phyloP scores from a whole-genome alignment of 2,113 vertebrate species.

The Noctilio leporinus region DNA sequence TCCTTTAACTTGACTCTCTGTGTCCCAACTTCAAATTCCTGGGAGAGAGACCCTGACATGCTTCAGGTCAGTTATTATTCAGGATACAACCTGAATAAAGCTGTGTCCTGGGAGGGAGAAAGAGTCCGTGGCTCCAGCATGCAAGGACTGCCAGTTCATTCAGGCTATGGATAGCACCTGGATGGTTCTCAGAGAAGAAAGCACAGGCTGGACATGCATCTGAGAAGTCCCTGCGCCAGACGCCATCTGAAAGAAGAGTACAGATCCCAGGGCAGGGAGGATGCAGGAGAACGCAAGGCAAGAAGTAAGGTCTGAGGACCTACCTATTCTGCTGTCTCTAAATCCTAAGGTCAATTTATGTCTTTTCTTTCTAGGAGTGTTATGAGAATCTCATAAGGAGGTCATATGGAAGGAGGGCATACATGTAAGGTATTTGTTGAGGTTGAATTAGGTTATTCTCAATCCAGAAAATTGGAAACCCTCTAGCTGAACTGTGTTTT shows the following conservation, averaged over 20 bases:
- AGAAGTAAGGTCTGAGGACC: not conserved
- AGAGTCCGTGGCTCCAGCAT: too few relatives aligned
- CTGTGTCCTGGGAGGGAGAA: not conserved
- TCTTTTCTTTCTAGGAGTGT: not conserved
- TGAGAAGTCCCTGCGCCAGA: not conserved
- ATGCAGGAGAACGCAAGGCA: not conserved
- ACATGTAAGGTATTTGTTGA: not conserved
- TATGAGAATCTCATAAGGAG: not conserved
- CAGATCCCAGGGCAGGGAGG: not conserved
- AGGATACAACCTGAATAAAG: too few relatives aligned
- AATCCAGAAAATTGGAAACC: not conserved
- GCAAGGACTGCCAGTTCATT: too few relatives aligned
- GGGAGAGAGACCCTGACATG: not conserved
- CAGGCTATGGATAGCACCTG: too few relatives aligned
- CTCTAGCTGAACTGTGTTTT: not conserved
- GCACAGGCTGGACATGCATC: not conserved
- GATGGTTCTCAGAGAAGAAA: not conserved
- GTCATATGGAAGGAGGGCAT: not conserved
- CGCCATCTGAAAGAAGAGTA: not conserved
- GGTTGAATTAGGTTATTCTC: not conserved
- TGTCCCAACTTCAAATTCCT: not conserved
- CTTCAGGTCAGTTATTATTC: not conserved
- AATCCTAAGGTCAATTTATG: not conserved
- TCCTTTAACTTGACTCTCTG: not conserved
- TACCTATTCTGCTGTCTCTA: not conserved